These are phyloP conservation scores for Actinernus sp. DNA, from an alignment of 92 coral and sea anemone genomes.

Conservation along the genomic window DNA sequence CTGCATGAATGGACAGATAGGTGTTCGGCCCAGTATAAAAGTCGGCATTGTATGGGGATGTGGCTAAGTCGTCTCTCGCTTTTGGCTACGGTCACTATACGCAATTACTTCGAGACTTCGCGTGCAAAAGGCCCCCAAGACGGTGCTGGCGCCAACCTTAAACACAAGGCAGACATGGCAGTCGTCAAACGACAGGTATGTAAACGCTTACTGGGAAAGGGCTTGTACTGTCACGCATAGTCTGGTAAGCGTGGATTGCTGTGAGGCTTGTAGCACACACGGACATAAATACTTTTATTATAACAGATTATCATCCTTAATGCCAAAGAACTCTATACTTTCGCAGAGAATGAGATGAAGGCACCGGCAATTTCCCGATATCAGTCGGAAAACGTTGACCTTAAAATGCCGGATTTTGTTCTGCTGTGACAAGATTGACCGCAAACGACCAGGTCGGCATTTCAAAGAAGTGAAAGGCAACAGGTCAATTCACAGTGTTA, in stretches of 20 bases:
- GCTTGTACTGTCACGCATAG: no score
- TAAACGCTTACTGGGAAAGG: no score
- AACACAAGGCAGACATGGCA: no score
- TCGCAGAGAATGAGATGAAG: slow-evolving; percentile 24
- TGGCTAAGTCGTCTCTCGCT: slow-evolving; percentile 25
- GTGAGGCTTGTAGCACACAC: no score
- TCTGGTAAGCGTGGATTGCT: no score
- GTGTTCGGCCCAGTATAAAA: slow-evolving; percentile 59
- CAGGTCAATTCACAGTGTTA: slow-evolving; percentile 13
- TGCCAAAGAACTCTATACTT: slow-evolving; percentile 50
- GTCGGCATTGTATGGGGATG: slow-evolving; percentile 69
- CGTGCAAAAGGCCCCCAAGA: slow-evolving; percentile 33
- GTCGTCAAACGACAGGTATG: no score
- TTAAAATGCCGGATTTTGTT: slow-evolving; percentile 13
- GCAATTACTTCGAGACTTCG: slow-evolving; percentile 51
- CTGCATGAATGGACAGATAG: slow-evolving; percentile 64
- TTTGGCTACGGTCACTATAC: slow-evolving; percentile 54
- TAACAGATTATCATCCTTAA: slow-evolving; percentile 38
- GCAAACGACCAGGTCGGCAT: slow-evolving; percentile 3
- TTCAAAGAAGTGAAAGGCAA: slow-evolving; percentile 13
- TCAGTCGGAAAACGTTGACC: slow-evolving; percentile 43
- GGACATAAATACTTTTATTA: background rate
- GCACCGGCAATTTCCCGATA: slow-evolving; percentile 33
- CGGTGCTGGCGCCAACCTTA: no score
- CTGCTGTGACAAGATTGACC: slow-evolving; percentile 1